These are phyloP conservation scores for Gallinago solitaria DNA, from an alignment of 2,797 vertebrate species.

Conservation along the genomic window DNA sequence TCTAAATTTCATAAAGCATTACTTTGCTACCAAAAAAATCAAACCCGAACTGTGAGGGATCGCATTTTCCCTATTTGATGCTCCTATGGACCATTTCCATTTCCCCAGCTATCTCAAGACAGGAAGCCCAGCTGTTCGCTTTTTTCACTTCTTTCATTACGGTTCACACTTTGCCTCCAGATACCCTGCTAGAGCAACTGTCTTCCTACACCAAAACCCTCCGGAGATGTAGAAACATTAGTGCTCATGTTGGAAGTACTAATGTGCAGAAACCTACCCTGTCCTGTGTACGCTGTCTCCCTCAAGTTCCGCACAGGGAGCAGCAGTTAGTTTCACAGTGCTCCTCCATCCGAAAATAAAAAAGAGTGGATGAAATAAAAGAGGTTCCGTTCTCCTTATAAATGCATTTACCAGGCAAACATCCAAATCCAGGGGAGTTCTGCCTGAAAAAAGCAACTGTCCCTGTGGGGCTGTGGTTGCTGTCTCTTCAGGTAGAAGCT, in stretches of 20 bases:
- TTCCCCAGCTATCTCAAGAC: neutral
- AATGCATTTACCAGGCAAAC: neutral
- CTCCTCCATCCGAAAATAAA: neutral
- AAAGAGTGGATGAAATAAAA: neutral
- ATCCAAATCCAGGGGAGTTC: neutral
- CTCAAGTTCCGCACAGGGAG: neutral
- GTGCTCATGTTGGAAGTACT: slow-evolving; percentile 45
- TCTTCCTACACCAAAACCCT: slow-evolving; percentile 36
- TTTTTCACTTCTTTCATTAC: slow-evolving; percentile 64
- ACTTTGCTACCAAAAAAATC: neutral
- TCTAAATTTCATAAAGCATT: neutral
- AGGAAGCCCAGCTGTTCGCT: slow-evolving; percentile 49
- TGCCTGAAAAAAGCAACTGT: neutral
- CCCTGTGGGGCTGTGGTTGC: accelerated
- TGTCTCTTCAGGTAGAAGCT: neutral
- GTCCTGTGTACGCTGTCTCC: neutral
- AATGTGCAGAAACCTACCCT: slow-evolving; percentile 19
- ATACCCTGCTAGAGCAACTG: slow-evolving; percentile 30
- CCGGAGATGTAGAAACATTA: slow-evolving; percentile 52
- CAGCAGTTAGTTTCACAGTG: neutral
- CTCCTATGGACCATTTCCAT: neutral
- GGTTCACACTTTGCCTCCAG: slow-evolving; percentile 48
- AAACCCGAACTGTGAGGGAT: neutral
- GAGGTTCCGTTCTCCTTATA: neutral
- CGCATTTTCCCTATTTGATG: neutral